phyloP scores from a whole-genome alignment of 2,113 vertebrate genomes.

The Dipodomys stephensi region DNA sequence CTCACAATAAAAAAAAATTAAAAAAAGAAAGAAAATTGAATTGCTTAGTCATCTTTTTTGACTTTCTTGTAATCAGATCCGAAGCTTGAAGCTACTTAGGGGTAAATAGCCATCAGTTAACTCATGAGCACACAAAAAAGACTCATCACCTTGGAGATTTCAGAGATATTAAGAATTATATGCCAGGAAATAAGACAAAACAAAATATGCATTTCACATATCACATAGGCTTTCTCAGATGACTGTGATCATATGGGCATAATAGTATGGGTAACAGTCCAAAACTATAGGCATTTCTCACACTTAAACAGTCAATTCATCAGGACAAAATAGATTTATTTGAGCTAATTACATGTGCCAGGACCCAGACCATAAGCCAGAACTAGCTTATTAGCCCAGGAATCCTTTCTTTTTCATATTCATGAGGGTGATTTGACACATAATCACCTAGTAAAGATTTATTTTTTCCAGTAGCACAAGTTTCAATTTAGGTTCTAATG shows the following conservation, averaged over 20 bases:
- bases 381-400: neutral
- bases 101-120: neutral
- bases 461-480: no score
- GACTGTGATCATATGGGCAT: neutral
- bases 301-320: neutral
- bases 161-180: neutral
- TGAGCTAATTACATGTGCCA: neutral
- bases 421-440: neutral
- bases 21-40: neutral
- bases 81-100: neutral
- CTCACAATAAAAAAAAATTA: no score
- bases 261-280: neutral
- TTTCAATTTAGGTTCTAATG: no score
- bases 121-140: neutral
- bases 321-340: slow-evolving; percentile 46
- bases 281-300: neutral
- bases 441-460: no score
- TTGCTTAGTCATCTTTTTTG: neutral
- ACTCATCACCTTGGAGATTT: neutral
- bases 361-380: neutral
- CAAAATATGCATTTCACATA: neutral
- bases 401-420: neutral
- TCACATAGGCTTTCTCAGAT: neutral
- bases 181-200: neutral
- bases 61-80: neutral